These are phyloP conservation scores for Myotis daubentonii DNA, from an alignment of 2,797 vertebrate genomes.

Conservation along the genomic window DNA sequence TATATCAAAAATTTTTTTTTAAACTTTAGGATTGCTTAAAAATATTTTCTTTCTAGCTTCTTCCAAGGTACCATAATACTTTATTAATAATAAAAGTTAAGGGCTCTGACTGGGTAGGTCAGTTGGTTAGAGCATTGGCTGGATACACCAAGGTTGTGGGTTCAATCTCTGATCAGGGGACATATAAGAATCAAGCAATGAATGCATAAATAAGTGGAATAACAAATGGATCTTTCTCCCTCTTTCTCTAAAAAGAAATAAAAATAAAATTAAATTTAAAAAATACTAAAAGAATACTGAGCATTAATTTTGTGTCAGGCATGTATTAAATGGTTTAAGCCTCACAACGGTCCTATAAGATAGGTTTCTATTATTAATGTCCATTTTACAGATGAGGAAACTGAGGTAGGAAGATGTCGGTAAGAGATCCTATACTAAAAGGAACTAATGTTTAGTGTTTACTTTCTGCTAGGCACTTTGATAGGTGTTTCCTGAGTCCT, in stretches of 20 bases:
- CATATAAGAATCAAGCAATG: not conserved
- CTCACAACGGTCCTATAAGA: not conserved
- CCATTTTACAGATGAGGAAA: not conserved
- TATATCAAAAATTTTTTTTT: not conserved
- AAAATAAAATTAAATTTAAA: not conserved
- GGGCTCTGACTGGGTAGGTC: not conserved
- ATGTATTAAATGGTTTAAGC: not conserved
- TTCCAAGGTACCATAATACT: not conserved
- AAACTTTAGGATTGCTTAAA: constrained; percentile 29
- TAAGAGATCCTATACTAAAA: not conserved
- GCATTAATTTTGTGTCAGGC: constrained; percentile 30
- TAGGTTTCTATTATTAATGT: not conserved
- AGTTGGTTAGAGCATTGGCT: not conserved
- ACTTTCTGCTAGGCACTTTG: not conserved
- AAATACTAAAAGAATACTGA: not conserved
- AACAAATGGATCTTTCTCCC: not conserved
- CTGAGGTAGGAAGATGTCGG: not conserved
- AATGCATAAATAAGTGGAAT: not conserved
- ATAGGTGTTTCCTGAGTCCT: constrained; percentile 29
- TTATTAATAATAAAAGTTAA: constrained; percentile 21
- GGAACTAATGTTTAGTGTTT: not conserved
- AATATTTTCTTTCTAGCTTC: not conserved
- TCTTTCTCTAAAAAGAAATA: not conserved
- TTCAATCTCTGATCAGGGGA: not conserved
- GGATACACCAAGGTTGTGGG: not conserved